phyloP scores from a whole-genome alignment of 2,797 vertebrate species.

The Tympanoctomys barrerae region DNA sequence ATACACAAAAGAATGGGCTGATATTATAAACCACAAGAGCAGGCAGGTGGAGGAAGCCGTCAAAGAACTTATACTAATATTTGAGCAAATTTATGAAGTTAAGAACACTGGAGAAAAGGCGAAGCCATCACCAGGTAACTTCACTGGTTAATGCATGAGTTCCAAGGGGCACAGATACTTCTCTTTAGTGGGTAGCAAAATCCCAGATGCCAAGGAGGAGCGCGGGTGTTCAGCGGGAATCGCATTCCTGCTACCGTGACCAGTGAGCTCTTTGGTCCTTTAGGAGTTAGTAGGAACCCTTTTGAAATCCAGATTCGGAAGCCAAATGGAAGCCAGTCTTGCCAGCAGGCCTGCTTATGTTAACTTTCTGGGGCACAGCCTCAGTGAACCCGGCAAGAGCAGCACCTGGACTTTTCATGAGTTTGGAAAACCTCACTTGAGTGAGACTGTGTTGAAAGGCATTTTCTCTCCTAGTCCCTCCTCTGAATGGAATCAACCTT shows the following conservation, averaged over 20 bases:
- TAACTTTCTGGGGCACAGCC: neutral
- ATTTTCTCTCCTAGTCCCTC: neutral
- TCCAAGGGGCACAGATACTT: neutral
- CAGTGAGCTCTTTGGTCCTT: neutral
- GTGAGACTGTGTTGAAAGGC: neutral
- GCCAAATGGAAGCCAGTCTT: neutral
- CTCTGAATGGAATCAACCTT: neutral
- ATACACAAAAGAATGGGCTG: conserved; percentile 87
- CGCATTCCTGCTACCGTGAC: neutral
- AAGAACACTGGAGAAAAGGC: conserved; percentile 75
- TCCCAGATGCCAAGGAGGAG: neutral
- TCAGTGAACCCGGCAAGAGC: neutral
- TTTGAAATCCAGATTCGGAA: neutral
- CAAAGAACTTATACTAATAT: conserved; percentile 87
- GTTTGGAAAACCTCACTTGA: neutral
- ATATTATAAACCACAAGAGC: conserved; percentile 89
- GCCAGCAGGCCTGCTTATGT: neutral
- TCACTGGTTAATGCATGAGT: neutral
- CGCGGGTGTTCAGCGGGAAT: neutral
- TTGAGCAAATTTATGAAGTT: conserved; percentile 88
- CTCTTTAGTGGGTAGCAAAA: neutral
- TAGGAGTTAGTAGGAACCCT: neutral
- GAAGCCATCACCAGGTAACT: conserved; percentile 86
- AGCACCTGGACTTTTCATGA: neutral
- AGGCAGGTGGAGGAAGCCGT: conserved; percentile 89